Conservation (phyloP, 2,113 vertebrate genomes). For the Verasper variegatus region DNA sequence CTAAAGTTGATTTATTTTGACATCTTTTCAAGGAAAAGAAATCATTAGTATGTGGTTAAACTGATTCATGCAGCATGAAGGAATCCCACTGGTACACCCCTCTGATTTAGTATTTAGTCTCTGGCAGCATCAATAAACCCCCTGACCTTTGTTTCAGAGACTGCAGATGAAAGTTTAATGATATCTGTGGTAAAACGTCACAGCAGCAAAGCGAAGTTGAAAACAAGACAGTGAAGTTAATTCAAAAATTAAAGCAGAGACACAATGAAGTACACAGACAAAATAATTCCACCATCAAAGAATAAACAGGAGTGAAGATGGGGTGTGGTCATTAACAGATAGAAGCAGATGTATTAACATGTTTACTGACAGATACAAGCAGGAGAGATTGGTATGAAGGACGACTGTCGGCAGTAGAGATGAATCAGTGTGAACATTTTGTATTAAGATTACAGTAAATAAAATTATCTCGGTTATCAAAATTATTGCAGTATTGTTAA, state of each 20-base stretch:
- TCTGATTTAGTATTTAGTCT: conserved; percentile 15
- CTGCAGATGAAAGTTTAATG: conserved; percentile 42
- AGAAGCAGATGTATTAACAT: too few relatives aligned
- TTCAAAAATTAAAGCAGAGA: conserved; percentile 6
- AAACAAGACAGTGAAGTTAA: conserved; percentile 12
- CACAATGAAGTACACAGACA: not conserved
- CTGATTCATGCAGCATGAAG: not conserved
- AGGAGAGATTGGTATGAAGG: too few relatives aligned
- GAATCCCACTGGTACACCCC: not conserved
- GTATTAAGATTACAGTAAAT: too few relatives aligned
- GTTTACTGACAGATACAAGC: too few relatives aligned
- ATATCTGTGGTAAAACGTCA: conserved; percentile 12
- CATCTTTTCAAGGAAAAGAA: not conserved
- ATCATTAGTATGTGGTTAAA: not conserved
- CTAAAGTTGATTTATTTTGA: not conserved
- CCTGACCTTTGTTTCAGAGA: conserved; percentile 26
- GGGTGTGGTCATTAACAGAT: too few relatives aligned
- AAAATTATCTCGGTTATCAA: too few relatives aligned
- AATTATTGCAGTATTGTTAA: too few relatives aligned
- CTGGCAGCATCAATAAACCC: not conserved
- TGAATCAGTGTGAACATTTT: too few relatives aligned
- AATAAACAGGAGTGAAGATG: not conserved
- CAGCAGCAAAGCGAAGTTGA: not conserved
- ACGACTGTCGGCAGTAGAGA: too few relatives aligned
- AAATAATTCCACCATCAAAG: not conserved